Evolutionary conservation across 2,797 vertebrate species (phyloP).

Genomic region (Tinamus major): DNA sequence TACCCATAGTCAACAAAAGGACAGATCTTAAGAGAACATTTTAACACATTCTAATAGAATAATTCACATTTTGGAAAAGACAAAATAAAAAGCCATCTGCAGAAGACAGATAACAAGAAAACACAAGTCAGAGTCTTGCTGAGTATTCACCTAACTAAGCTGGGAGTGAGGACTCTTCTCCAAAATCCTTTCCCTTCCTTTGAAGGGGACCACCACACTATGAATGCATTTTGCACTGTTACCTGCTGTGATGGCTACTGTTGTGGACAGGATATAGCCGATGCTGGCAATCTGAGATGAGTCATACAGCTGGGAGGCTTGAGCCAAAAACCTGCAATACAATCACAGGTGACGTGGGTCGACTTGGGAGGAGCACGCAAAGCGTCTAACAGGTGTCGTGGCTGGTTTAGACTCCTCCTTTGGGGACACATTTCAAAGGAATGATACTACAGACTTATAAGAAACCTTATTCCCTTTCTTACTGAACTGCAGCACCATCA

Average conservation of each 20-base stretch:
- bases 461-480: background rate
- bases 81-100: background rate
- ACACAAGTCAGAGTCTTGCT: background rate
- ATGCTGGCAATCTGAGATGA: constrained; percentile 89
- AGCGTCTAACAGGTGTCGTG: background rate
- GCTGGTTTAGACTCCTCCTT: background rate
- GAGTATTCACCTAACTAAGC: background rate
- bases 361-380: background rate
- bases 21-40: background rate
- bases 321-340: constrained; percentile 88
- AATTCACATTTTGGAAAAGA: background rate
- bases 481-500: background rate
- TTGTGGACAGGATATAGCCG: constrained; percentile 92
- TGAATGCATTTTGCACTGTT: constrained; percentile 28
- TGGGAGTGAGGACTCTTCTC: background rate
- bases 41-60: background rate
- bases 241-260: constrained; percentile 89
- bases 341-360: background rate
- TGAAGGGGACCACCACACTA: background rate
- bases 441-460: background rate
- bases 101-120: background rate
- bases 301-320: constrained; percentile 91
- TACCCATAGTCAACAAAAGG: background rate
- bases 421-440: background rate
- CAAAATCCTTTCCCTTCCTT: background rate